phyloP scores from a whole-genome alignment of 2,888 invertebrate genomes.

The Dexiosoma caninum region DNA sequence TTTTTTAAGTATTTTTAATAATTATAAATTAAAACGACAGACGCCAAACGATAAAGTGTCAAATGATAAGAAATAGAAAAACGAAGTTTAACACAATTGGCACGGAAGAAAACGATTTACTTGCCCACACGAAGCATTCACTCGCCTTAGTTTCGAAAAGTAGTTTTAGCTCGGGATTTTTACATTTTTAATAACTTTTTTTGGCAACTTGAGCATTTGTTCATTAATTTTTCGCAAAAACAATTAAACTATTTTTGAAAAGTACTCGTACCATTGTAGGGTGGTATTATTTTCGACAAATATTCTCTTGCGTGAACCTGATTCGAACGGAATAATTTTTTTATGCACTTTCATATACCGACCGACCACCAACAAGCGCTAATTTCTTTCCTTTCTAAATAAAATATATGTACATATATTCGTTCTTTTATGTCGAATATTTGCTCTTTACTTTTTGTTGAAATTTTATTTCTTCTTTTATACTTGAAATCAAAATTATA shows the following conservation, averaged over 20 bases:
- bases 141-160: constrained; percentile 36
- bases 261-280: background rate
- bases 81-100: constrained; percentile 28
- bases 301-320: background rate
- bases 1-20: background rate
- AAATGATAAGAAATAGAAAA: constrained; percentile 41
- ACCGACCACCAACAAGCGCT: constrained; percentile 63
- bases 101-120: constrained; percentile 30
- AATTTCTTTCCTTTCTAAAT: constrained; percentile 1
- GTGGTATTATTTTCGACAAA: background rate
- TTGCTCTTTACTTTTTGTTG: background rate
- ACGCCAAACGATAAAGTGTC: constrained; percentile 19
- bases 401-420: too few species aligned
- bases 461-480: background rate
- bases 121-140: constrained; percentile 47
- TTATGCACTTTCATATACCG: constrained; percentile 36
- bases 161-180: background rate
- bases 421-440: background rate
- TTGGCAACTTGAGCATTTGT: background rate
- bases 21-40: constrained; percentile 36
- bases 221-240: background rate
- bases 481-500: background rate
- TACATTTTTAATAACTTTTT: constrained; percentile 7
- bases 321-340: background rate
- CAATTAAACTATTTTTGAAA: background rate